Evolutionary conservation across 2,113 vertebrate species (phyloP).

Genomic region (Meleagris gallopavo): DNA sequence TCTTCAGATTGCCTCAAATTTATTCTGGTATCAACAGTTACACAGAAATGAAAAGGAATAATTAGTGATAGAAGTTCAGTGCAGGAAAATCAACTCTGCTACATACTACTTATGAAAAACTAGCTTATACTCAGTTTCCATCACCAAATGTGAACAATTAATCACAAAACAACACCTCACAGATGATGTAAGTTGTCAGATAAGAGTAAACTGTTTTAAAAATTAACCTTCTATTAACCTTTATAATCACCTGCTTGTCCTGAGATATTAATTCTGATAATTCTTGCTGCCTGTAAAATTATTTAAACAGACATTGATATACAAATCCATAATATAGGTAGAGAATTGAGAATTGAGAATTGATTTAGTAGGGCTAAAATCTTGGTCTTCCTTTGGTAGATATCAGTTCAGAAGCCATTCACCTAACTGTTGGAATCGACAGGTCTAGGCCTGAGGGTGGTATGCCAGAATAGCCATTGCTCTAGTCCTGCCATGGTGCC

Average conservation of each 20-base stretch:
- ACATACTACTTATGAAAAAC: neutral
- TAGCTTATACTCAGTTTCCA: slow-evolving; percentile 9
- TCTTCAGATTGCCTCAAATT: slow-evolving; percentile 36
- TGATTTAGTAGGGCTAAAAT: neutral
- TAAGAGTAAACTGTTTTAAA: neutral
- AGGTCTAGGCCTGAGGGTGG: neutral
- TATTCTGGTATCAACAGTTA: slow-evolving; percentile 50
- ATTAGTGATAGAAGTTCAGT: slow-evolving; percentile 22
- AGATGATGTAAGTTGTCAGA: neutral
- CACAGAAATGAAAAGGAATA: slow-evolving; percentile 46
- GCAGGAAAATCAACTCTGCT: slow-evolving; percentile 22
- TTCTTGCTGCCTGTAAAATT: neutral
- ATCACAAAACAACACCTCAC: neutral
- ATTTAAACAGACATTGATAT: neutral
- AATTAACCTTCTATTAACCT: slow-evolving; percentile 9
- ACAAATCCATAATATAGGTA: neutral
- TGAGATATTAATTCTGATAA: neutral
- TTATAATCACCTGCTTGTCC: neutral
- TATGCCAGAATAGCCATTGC: neutral
- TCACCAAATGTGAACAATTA: slow-evolving; percentile 13
- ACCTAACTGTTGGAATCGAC: neutral
- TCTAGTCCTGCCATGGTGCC: neutral
- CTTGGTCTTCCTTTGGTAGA: neutral
- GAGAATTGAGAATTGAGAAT: neutral
- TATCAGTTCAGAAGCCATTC: neutral